phyloP scores from a whole-genome alignment of 2,113 vertebrate genomes.

The Addax nasomaculatus region DNA sequence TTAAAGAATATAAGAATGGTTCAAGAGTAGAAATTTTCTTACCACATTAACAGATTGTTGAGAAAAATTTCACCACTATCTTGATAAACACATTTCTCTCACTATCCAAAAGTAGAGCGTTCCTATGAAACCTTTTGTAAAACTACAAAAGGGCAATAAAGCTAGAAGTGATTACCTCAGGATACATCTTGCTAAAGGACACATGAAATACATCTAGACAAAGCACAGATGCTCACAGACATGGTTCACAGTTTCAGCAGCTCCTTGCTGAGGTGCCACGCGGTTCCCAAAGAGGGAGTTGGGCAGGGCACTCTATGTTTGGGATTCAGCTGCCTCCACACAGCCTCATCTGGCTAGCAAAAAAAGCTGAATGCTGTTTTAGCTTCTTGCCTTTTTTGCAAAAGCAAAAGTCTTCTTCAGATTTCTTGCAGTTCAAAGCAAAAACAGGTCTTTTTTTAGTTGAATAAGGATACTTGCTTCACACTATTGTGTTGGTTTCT shows the following conservation, averaged over 20 bases:
- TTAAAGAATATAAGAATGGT: background rate
- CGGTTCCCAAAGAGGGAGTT: background rate
- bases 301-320: background rate
- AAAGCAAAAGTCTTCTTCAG: background rate
- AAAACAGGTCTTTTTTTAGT: background rate
- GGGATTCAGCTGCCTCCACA: background rate
- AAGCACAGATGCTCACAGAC: background rate
- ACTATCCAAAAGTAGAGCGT: background rate
- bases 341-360: background rate
- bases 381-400: background rate
- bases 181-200: background rate
- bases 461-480: background rate
- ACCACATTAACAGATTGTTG: background rate
- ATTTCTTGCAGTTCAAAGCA: background rate
- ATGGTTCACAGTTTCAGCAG: background rate
- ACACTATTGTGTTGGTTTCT: background rate
- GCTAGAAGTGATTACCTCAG: background rate
- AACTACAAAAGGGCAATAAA: background rate
- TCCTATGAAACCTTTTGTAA: background rate
- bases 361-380: background rate
- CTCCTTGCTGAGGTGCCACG: background rate
- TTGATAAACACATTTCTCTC: background rate
- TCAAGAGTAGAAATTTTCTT: background rate
- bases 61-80: background rate
- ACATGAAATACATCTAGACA: background rate